Conservation (phyloP, 2,888 invertebrate genomes). For the Pediacus dermestoides region DNA sequence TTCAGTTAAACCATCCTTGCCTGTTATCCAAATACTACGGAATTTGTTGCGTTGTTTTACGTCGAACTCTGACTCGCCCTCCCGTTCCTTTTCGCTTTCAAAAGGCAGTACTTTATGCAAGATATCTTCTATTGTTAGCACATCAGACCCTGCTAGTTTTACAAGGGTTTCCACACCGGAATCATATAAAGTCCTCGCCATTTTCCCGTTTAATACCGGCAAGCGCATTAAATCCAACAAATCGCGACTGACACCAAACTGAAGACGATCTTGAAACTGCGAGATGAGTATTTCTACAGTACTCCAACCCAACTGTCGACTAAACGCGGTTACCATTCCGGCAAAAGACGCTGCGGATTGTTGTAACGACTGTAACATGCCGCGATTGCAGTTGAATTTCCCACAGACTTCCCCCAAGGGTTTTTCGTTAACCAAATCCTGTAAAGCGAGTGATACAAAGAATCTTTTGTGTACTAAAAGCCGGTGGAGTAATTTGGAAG, state of each 20-base stretch:
- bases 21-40: constrained; percentile 74
- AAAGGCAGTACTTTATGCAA: constrained; percentile 79
- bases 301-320: constrained; percentile 87
- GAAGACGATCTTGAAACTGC: constrained; percentile 90
- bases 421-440: constrained; percentile 89
- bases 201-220: constrained; percentile 74
- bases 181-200: constrained; percentile 80
- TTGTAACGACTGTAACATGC: constrained; percentile 89
- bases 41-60: constrained; percentile 64
- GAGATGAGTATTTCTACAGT: constrained; percentile 84
- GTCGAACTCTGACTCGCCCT: constrained; percentile 66
- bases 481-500: constrained; percentile 50
- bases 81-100: constrained; percentile 72
- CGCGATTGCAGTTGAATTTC: constrained; percentile 84
- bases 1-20: constrained; percentile 75
- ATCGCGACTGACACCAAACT: constrained; percentile 91
- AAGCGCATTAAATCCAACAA: constrained; percentile 87
- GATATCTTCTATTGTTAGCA: constrained; percentile 68
- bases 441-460: constrained; percentile 84
- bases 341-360: constrained; percentile 94
- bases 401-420: constrained; percentile 74
- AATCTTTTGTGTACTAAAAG: constrained; percentile 72
- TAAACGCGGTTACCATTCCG: constrained; percentile 96
- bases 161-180: constrained; percentile 75
- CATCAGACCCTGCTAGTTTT: constrained; percentile 72